Evolutionary conservation across 2,797 vertebrate species (phyloP).

Genomic region (Channa striata): DNA sequence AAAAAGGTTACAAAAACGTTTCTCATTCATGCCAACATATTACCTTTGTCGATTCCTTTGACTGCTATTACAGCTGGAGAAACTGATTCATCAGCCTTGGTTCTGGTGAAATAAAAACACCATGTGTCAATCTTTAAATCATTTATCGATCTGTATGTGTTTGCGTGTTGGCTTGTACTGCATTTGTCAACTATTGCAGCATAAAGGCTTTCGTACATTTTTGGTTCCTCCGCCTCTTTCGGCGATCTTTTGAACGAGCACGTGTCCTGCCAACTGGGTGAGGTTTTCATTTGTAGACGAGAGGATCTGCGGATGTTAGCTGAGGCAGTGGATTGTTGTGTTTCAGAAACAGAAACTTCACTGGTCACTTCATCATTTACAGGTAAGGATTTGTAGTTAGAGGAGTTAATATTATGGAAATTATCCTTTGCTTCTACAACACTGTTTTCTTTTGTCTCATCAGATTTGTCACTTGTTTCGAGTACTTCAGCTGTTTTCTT

Average conservation of each 20-base stretch:
- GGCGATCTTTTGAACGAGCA: constrained; percentile 15
- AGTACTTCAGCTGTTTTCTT: constrained; percentile 7
- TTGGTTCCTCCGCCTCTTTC: constrained; percentile 26
- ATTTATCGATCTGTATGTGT: not conserved
- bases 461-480: constrained; percentile 27
- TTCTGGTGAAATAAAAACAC: constrained; percentile 58
- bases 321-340: constrained; percentile 6
- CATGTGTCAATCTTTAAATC: not conserved
- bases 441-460: constrained; percentile 1
- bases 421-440: constrained; percentile 20
- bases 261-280: constrained; percentile 22
- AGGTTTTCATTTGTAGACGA: constrained; percentile 48
- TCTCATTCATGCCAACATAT: not conserved
- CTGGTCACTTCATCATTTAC: constrained; percentile 2
- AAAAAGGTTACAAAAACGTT: not conserved
- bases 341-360: constrained; percentile 19
- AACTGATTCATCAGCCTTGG: constrained; percentile 22
- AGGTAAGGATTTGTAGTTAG: not conserved
- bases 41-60: constrained; percentile 73
- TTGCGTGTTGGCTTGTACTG: too few relatives aligned
- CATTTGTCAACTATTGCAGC: not conserved
- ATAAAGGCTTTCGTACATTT: constrained; percentile 52
- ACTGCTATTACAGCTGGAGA: constrained; percentile 67
- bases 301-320: constrained; percentile 40
- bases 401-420: constrained; percentile 4